A percentile compares a stretch with the other conserved stretches of the same genome.
phyloP scores from a whole-genome alignment of 2,888 invertebrate genomes.

The Diogma glabrata region DNA sequence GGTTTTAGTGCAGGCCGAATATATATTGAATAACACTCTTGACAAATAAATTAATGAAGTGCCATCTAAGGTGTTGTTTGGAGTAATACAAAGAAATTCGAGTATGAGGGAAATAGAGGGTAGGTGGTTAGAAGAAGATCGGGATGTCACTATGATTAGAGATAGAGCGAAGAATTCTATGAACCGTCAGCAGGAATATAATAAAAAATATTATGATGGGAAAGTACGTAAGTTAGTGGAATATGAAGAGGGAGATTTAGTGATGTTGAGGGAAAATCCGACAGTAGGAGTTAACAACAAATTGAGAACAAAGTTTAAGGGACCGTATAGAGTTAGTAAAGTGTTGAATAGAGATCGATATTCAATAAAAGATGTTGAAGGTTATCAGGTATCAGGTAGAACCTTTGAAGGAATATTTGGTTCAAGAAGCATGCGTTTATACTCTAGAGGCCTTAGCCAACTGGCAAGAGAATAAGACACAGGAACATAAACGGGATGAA shows the following conservation, averaged over 20 bases:
- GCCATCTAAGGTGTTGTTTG: constrained; percentile 21
- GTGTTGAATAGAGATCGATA: no score
- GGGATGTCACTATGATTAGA: not conserved
- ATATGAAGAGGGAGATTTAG: no score
- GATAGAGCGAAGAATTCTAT: not conserved
- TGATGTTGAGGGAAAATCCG: no score
- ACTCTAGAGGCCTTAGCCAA: not conserved
- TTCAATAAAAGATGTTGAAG: not conserved
- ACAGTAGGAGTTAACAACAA: no score
- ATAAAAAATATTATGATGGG: no score
- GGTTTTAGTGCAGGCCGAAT: constrained; percentile 20
- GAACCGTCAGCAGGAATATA: not conserved
- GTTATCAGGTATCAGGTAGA: not conserved
- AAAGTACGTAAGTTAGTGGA: no score
- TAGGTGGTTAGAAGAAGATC: not conserved
- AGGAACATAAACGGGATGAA: not conserved
- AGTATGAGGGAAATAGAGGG: constrained; percentile 17
- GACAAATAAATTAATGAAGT: constrained; percentile 5
- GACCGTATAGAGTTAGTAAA: no score
- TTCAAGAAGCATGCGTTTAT: not conserved
- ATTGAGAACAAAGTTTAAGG: no score
- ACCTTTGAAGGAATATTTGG: not conserved
- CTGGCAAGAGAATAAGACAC: no score
- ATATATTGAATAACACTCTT: constrained; percentile 23
- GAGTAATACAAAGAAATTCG: constrained; percentile 21